These are phyloP conservation scores for Ursus arctos DNA, from an alignment of 2,113 vertebrate genomes.

Conservation along the genomic window DNA sequence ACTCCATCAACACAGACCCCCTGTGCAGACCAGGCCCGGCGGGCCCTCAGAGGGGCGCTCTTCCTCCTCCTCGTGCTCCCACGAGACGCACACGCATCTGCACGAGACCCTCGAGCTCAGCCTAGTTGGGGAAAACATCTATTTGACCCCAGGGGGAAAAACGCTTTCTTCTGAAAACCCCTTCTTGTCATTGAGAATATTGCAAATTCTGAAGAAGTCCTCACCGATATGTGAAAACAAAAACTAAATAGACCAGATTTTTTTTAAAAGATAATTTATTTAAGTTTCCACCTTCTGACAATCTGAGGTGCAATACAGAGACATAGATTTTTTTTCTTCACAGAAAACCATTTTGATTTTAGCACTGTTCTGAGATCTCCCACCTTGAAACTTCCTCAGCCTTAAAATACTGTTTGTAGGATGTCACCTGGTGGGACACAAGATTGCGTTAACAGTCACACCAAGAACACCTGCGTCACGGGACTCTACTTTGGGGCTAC, in stretches of 20 bases:
- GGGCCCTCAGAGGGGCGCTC: not conserved
- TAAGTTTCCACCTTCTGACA: constrained; percentile 53
- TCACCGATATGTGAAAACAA: not conserved
- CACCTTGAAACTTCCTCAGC: constrained; percentile 1
- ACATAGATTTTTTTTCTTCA: not conserved
- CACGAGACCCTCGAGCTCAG: not conserved
- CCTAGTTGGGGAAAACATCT: not conserved
- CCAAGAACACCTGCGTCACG: not conserved
- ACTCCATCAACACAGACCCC: not conserved
- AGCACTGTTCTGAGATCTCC: constrained; percentile 1
- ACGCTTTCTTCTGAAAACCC: not conserved
- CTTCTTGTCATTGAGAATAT: not conserved
- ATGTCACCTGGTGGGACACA: not conserved
- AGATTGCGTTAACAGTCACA: not conserved
- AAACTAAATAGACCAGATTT: not conserved
- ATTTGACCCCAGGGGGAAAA: not conserved
- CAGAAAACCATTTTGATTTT: not conserved
- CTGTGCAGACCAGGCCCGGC: too few species aligned
- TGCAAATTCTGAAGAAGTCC: not conserved
- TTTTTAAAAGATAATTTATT: constrained; percentile 76
- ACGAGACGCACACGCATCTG: not conserved
- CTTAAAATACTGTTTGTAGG: not conserved
- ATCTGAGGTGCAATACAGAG: not conserved
- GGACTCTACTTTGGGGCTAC: not conserved
- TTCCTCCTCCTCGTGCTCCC: not conserved